Evolutionary conservation across 2,113 vertebrate species (phyloP).

Genomic region (Bombycilla garrulus): DNA sequence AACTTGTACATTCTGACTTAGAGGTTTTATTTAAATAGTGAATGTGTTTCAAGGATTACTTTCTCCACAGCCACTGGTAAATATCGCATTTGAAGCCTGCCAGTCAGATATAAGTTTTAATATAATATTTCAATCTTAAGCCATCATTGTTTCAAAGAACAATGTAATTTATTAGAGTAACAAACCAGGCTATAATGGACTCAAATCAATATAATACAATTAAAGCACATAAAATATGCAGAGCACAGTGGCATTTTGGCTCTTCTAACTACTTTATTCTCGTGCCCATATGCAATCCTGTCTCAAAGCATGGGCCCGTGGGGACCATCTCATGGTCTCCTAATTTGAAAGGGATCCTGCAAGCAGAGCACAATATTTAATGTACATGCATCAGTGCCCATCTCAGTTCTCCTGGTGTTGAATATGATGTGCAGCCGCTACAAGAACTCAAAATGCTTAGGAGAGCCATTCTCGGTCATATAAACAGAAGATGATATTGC

Average conservation of each 20-base stretch:
- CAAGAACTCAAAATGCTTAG: not conserved
- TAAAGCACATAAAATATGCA: constrained; percentile 65
- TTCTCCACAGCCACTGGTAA: not conserved
- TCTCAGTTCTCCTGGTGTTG: not conserved
- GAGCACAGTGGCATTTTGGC: constrained; percentile 45
- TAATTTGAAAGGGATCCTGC: constrained; percentile 16
- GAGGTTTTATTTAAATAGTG: not conserved
- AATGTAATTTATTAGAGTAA: constrained; percentile 61
- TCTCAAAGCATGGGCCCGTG: not conserved
- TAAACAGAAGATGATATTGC: not conserved
- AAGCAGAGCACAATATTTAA: not conserved
- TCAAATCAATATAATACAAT: constrained; percentile 62
- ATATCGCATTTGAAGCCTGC: not conserved
- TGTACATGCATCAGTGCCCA: not conserved
- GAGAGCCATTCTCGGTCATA: not conserved
- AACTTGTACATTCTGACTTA: not conserved
- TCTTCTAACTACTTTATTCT: constrained; percentile 40
- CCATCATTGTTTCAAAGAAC: constrained; percentile 46
- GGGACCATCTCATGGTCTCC: not conserved
- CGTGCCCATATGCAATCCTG: not conserved
- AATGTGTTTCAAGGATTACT: not conserved
- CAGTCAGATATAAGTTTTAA: constrained; percentile 24
- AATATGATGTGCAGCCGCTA: not conserved
- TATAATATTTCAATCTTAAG: constrained; percentile 25
- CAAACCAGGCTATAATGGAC: constrained; percentile 53